phyloP scores from a whole-genome alignment of 2,888 invertebrate genomes.

The Bhutanitis thaidina region DNA sequence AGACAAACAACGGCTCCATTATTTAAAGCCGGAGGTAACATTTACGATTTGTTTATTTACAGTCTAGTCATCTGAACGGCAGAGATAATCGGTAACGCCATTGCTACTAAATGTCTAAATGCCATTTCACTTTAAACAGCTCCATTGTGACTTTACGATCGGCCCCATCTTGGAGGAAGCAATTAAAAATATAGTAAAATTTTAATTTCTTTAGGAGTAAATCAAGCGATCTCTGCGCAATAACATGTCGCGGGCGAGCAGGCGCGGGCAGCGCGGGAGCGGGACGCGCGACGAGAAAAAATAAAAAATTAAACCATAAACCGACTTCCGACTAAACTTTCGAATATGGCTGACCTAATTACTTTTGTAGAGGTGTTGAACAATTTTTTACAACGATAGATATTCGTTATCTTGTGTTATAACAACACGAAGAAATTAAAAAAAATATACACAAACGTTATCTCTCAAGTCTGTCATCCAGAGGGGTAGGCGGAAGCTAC shows the following conservation, averaged over 20 bases:
- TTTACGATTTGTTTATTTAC: constrained; percentile 18
- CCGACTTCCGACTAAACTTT: constrained; percentile 28
- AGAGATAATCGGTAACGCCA: constrained; percentile 30
- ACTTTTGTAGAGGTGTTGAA: constrained; percentile 23
- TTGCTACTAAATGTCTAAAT: constrained; percentile 30
- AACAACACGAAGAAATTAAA: too few relatives aligned
- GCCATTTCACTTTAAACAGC: constrained; percentile 29
- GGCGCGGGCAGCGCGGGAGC: too few relatives aligned
- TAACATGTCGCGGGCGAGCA: constrained; percentile 35
- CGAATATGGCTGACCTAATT: constrained; percentile 40
- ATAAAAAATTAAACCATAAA: constrained; percentile 27
- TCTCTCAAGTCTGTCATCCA: too few relatives aligned
- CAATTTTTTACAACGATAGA: not conserved
- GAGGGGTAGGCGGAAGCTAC: too few relatives aligned
- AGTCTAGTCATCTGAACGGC: constrained; percentile 16
- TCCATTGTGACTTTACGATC: constrained; percentile 33
- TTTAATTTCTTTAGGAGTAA: constrained; percentile 40
- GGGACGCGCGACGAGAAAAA: constrained; percentile 19
- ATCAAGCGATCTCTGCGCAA: constrained; percentile 35
- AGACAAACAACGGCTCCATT: constrained; percentile 15
- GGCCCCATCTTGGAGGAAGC: constrained; percentile 45
- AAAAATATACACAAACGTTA: too few relatives aligned
- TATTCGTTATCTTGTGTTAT: too few relatives aligned
- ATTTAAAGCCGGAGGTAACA: constrained; percentile 11
- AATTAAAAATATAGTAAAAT: constrained; percentile 57